A percentile compares a stretch with the other conserved stretches of the same genome.
Evolutionary conservation across 2,113 vertebrate species (phyloP).

Genomic region (Corythoichthys haematopterus): DNA sequence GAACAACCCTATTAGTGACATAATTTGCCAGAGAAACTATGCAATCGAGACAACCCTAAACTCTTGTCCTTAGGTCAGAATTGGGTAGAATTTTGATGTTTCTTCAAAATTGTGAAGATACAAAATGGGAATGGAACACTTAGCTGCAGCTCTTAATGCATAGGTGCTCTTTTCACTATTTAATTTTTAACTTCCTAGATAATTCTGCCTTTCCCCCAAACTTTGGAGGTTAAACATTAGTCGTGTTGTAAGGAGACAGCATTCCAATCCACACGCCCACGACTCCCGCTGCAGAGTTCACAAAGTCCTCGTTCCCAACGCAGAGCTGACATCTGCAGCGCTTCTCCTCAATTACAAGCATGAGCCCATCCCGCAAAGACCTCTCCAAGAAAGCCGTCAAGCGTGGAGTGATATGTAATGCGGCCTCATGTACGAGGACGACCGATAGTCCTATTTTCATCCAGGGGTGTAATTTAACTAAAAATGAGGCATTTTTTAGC

Average conservation of each 20-base stretch:
- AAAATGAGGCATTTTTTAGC: conserved; percentile 15
- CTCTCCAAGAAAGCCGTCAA: conserved; percentile 44
- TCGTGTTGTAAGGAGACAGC: conserved; percentile 16
- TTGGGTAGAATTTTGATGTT: too few species aligned
- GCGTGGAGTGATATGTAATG: conserved; percentile 34
- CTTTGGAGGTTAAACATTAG: conserved; percentile 5
- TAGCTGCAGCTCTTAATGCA: too few species aligned
- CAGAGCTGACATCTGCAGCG: conserved; percentile 35
- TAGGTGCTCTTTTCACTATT: neutral
- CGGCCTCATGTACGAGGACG: conserved; percentile 20
- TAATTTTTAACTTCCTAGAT: neutral
- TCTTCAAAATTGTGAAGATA: too few species aligned
- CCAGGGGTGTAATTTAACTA: conserved; percentile 40
- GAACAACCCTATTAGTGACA: too few species aligned
- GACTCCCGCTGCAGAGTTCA: conserved; percentile 49
- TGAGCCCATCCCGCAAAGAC: conserved; percentile 40
- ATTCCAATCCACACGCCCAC: conserved; percentile 16
- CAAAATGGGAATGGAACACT: too few species aligned
- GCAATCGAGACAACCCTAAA: too few species aligned
- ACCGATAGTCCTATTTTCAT: conserved; percentile 35
- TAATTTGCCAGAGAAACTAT: too few species aligned
- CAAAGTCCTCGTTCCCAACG: conserved; percentile 31
- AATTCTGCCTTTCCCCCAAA: conserved; percentile 3
- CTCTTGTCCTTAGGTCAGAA: too few species aligned
- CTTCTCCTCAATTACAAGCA: conserved; percentile 50